A percentile compares a stretch with the other conserved stretches of the same genome.
Evolutionary conservation across 2,888 invertebrate species (phyloP).

Genomic region (Artemia sinica): DNA sequence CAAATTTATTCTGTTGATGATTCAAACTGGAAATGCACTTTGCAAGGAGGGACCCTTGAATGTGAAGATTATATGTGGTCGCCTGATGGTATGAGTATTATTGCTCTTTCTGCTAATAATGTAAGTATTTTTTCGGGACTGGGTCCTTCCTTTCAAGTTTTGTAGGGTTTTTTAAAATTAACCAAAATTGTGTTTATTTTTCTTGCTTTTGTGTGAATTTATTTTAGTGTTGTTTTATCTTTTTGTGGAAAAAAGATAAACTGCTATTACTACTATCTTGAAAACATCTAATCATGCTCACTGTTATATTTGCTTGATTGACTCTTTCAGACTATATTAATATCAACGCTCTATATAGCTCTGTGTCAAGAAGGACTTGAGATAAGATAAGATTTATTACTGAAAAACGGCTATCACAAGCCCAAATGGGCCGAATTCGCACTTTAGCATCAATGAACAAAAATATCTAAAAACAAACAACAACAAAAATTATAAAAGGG

Average conservation of each 20-base stretch:
- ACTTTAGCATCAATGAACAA: too few species aligned
- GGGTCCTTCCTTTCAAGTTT: background rate
- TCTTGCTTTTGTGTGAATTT: background rate
- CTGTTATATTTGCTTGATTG: too few species aligned
- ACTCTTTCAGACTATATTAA: too few species aligned
- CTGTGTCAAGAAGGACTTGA: too few species aligned
- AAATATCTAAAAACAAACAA: too few species aligned
- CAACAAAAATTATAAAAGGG: too few species aligned
- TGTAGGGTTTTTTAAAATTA: background rate
- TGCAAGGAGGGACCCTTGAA: background rate
- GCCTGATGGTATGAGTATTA: background rate
- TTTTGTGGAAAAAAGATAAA: background rate
- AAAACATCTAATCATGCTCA: background rate
- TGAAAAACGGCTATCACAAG: too few species aligned
- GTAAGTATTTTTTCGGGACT: background rate
- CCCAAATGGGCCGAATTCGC: too few species aligned
- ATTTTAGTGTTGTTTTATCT: background rate
- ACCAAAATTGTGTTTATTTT: background rate
- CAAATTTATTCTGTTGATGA: background rate
- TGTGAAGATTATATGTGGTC: background rate
- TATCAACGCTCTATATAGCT: too few species aligned
- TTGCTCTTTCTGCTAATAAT: background rate
- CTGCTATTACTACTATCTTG: background rate
- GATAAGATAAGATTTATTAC: too few species aligned
- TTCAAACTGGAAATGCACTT: background rate